Conservation (phyloP, 2,113 vertebrate species). For the Chrysemys picta region DNA sequence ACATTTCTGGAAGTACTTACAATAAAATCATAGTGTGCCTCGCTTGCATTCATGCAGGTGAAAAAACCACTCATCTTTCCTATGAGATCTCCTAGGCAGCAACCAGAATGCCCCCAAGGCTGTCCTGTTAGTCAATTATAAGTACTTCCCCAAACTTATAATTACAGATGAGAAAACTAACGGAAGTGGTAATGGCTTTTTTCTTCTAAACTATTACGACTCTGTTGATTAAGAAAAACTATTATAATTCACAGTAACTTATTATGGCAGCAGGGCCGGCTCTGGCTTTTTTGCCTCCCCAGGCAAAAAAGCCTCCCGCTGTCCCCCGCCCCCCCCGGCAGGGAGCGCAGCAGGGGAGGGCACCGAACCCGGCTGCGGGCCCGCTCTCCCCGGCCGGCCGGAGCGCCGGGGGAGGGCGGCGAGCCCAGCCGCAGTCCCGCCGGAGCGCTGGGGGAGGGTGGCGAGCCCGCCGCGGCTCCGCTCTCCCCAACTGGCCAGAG, state of each 20-base stretch:
- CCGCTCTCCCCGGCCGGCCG: too few species aligned
- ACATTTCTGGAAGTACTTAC: neutral
- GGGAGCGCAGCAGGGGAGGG: too few species aligned
- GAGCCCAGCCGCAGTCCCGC: too few species aligned
- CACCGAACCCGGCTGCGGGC: too few species aligned
- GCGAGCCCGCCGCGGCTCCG: too few species aligned
- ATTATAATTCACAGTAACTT: constrained; percentile 28
- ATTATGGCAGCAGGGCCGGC: neutral
- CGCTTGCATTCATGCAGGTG: neutral
- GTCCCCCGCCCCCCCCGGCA: too few species aligned
- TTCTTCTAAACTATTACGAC: constrained; percentile 32
- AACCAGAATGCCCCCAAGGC: neutral
- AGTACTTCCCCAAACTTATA: neutral
- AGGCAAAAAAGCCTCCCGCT: too few species aligned
- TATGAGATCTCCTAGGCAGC: neutral
- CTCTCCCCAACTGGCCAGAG: too few species aligned
- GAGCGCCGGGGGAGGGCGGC: too few species aligned
- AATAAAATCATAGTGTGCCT: neutral
- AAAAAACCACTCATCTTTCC: constrained; percentile 28
- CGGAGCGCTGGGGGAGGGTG: too few species aligned
- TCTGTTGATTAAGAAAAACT: constrained; percentile 1
- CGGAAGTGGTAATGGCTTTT: constrained; percentile 16
- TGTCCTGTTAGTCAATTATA: neutral
- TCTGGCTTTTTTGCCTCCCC: too few species aligned
- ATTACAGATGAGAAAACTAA: constrained; percentile 34